Conservation (phyloP, 2,888 invertebrate species). For the Leptura quadrifasciata region DNA sequence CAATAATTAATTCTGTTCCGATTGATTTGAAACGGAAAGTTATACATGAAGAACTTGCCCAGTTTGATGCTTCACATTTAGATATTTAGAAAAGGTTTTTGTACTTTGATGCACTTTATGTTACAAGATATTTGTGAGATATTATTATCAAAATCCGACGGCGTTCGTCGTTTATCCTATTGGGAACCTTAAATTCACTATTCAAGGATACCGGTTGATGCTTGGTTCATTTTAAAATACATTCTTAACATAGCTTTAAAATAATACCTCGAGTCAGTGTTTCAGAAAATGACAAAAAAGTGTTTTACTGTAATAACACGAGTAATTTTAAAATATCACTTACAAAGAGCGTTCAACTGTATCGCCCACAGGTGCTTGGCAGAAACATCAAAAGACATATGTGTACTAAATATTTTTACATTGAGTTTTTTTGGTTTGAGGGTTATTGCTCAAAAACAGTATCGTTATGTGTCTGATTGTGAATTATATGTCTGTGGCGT, state of each 20-base stretch:
- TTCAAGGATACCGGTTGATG: not conserved
- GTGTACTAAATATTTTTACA: conserved; percentile 11
- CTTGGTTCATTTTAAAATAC: conserved; percentile 6
- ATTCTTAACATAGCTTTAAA: conserved; percentile 17
- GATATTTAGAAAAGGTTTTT: too few species aligned
- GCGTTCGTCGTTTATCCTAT: too few species aligned
- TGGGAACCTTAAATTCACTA: not conserved
- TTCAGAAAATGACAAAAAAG: conserved; percentile 1
- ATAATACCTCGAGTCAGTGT: conserved; percentile 15
- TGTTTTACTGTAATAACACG: conserved; percentile 24
- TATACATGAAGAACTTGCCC: too few species aligned
- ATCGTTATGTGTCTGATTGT: conserved; percentile 8
- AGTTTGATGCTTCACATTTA: too few species aligned
- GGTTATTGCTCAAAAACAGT: conserved; percentile 13
- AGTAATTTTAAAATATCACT: conserved; percentile 32
- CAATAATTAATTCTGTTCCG: too few species aligned
- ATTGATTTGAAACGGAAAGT: too few species aligned
- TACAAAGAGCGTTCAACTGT: conserved; percentile 24
- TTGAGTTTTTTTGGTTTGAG: not conserved
- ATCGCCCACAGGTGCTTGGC: conserved; percentile 36
- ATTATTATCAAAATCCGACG: too few species aligned
- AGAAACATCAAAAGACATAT: conserved; percentile 29
- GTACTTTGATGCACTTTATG: too few species aligned
- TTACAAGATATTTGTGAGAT: too few species aligned
- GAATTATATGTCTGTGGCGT: not conserved